A percentile compares a stretch with the other conserved stretches of the same genome.
Conservation (phyloP, 2,888 invertebrate species). For the Liopterus haemorrhoidalis region DNA sequence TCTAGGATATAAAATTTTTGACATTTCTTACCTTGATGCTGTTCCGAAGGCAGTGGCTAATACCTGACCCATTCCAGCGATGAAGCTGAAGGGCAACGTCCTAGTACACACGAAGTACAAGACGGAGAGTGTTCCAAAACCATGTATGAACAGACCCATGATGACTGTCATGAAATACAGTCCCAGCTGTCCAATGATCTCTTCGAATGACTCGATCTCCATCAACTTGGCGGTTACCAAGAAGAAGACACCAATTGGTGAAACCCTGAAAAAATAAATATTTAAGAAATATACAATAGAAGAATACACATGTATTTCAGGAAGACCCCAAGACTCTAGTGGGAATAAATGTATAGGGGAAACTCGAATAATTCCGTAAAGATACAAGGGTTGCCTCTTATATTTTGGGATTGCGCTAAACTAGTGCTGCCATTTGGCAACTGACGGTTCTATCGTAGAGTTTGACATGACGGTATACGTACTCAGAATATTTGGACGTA, state of each 20-base stretch:
- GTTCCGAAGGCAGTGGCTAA: constrained; percentile 95
- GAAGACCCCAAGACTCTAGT: neutral
- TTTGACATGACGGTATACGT: too few species aligned
- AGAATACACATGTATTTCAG: neutral
- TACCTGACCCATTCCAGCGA: constrained; percentile 82
- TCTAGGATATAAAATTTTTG: too few species aligned
- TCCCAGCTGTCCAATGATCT: constrained; percentile 81
- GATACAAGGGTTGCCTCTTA: too few species aligned
- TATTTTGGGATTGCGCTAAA: too few species aligned
- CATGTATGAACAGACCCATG: constrained; percentile 85
- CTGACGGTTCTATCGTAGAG: too few species aligned
- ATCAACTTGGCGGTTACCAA: constrained; percentile 85
- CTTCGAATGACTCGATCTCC: constrained; percentile 80
- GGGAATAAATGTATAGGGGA: too few species aligned
- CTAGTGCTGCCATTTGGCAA: too few species aligned
- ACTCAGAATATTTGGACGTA: too few species aligned
- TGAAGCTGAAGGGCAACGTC: constrained; percentile 74
- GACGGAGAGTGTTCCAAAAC: constrained; percentile 81
- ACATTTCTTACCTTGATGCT: constrained; percentile 65
- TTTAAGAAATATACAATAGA: neutral
- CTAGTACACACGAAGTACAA: constrained; percentile 79
- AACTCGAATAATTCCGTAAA: too few species aligned
- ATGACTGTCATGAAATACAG: constrained; percentile 90
- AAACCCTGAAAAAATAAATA: constrained; percentile 59
- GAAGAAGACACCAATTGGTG: constrained; percentile 84